Percentiles rank a stretch among this genome's conserved stretches.
Evolutionary conservation across 2,113 vertebrate species (phyloP).

Genomic region (Peromyscus leucopus): DNA sequence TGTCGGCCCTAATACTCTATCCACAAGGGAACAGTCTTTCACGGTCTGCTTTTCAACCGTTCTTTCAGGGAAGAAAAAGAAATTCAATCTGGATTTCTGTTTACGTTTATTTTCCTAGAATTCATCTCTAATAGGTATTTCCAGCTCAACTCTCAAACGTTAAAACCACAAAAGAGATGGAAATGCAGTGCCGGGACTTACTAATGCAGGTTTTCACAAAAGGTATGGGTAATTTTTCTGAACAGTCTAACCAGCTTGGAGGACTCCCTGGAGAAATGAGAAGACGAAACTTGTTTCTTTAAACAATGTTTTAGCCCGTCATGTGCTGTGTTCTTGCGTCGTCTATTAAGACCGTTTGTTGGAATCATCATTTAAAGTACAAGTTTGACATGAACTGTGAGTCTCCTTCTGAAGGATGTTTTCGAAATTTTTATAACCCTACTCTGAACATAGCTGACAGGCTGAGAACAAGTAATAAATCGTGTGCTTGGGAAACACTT

Average conservation of each 20-base stretch:
- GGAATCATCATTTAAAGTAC: conserved; percentile 63
- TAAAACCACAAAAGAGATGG: conserved; percentile 44
- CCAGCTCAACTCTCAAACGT: conserved; percentile 28
- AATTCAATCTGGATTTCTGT: conserved; percentile 69
- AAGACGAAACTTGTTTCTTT: conserved; percentile 55
- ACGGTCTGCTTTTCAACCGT: conserved; percentile 48
- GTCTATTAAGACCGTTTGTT: conserved; percentile 30
- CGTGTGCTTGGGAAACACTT: conserved; percentile 21
- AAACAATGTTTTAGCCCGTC: conserved; percentile 41
- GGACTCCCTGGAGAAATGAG: conserved; percentile 32
- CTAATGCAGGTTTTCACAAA: conserved; percentile 21
- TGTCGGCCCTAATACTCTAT: conserved; percentile 61
- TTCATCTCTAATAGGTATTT: conserved; percentile 64
- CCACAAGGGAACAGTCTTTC: conserved; percentile 58
- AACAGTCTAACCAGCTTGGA: conserved; percentile 54
- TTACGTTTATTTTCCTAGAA: conserved; percentile 66
- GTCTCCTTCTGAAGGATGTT: conserved; percentile 52
- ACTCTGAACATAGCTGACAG: conserved; percentile 9
- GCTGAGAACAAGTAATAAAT: conserved; percentile 40
- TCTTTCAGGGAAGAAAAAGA: conserved; percentile 68
- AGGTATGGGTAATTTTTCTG: conserved; percentile 43
- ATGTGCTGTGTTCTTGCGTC: conserved; percentile 8
- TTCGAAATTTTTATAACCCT: conserved; percentile 39
- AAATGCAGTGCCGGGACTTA: conserved; percentile 34
- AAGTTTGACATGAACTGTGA: conserved; percentile 46